phyloP scores from a whole-genome alignment of 2,113 vertebrate genomes.

The Noturus placidus region DNA sequence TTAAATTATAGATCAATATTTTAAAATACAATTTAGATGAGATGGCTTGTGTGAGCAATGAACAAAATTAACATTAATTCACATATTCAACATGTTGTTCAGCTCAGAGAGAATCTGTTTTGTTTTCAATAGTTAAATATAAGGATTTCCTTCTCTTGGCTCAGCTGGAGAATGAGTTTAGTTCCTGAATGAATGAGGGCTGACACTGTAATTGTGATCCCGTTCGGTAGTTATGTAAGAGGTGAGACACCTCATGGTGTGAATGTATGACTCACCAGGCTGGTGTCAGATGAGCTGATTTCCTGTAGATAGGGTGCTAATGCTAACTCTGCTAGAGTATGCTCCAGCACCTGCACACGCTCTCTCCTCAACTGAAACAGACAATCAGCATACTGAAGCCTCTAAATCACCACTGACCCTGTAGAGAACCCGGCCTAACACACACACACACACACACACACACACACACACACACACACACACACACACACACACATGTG shows the following conservation, averaged over 20 bases:
- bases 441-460: neutral
- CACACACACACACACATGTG: neutral
- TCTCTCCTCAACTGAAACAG: constrained; percentile 65
- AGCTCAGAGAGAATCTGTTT: neutral
- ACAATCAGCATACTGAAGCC: constrained; percentile 70
- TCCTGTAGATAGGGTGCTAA: constrained; percentile 76
- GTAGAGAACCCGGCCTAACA: constrained; percentile 58
- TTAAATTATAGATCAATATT: neutral
- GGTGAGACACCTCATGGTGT: neutral
- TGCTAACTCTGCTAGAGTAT: constrained; percentile 74
- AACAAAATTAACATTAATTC: neutral
- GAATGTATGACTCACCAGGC: constrained; percentile 57
- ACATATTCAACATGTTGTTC: neutral
- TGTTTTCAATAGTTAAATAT: neutral
- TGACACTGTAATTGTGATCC: neutral
- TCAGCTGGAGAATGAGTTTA: constrained; percentile 10
- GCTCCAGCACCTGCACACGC: constrained; percentile 71
- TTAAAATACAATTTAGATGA: neutral
- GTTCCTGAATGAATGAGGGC: neutral
- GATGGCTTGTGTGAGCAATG: neutral
- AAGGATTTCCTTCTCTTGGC: neutral
- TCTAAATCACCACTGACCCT: constrained; percentile 71
- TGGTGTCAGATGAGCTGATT: constrained; percentile 64
- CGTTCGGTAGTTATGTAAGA: neutral
- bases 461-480: neutral